phyloP scores from a whole-genome alignment of 2,797 vertebrate species.

The Pseudochirops cupreus region DNA sequence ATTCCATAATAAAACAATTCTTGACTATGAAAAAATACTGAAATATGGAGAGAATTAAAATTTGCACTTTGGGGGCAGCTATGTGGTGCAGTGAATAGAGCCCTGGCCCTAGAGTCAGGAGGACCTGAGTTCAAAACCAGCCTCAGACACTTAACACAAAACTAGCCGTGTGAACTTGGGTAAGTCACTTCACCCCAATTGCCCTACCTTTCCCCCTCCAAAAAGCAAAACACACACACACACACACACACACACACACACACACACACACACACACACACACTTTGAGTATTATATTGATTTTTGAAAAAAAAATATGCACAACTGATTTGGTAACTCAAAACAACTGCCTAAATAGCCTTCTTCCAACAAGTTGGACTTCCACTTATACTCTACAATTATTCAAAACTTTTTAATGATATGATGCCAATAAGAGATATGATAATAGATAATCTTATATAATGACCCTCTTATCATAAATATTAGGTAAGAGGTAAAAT shows the following conservation, averaged over 20 bases:
- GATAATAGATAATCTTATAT: neutral
- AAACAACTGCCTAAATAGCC: neutral
- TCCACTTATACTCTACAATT: neutral
- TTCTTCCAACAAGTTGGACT: neutral
- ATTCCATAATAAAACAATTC: neutral
- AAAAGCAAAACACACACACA: too few relatives aligned
- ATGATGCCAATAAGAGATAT: neutral
- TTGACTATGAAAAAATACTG: neutral
- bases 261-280: too few relatives aligned
- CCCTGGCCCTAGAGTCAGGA: too few relatives aligned
- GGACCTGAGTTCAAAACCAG: too few relatives aligned
- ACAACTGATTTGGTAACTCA: neutral
- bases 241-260: accelerated
- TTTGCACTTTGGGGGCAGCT: neutral
- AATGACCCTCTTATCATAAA: neutral
- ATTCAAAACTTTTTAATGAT: neutral
- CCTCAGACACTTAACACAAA: too few relatives aligned
- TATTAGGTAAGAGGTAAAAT: neutral
- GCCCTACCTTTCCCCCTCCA: too few relatives aligned
- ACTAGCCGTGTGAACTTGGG: too few relatives aligned
- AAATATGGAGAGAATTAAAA: neutral
- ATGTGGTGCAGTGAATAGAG: too few relatives aligned
- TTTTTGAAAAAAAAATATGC: neutral
- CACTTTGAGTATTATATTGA: neutral
- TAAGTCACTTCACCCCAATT: too few relatives aligned